A percentile compares a stretch with the other conserved stretches of the same genome.
Evolutionary conservation across 2,797 vertebrate genomes (phyloP).

Genomic region (Acipenser oxyrinchus): DNA sequence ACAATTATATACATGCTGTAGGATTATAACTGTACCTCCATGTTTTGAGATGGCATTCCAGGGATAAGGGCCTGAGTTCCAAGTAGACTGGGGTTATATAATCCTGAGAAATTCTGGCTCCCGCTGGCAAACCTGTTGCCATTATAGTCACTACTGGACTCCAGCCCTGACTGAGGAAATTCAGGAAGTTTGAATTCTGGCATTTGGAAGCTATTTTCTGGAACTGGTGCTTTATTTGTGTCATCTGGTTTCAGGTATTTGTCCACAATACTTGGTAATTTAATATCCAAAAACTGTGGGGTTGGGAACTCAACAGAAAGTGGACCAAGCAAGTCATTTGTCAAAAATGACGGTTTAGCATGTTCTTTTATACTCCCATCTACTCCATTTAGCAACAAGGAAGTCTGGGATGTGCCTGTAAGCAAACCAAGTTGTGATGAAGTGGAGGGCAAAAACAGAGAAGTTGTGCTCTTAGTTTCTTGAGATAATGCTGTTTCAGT

Average conservation of each 20-base stretch:
- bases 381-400: slow-evolving; percentile 17
- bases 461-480: slow-evolving; percentile 22
- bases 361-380: slow-evolving; percentile 22
- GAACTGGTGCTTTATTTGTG: slow-evolving; percentile 38
- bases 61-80: slow-evolving; percentile 36
- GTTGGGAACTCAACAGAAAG: slow-evolving; percentile 19
- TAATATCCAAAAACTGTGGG: slow-evolving; percentile 22
- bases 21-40: slow-evolving; percentile 48
- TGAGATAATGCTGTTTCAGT: slow-evolving; percentile 17
- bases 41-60: slow-evolving; percentile 30
- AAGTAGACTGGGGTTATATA: slow-evolving; percentile 42
- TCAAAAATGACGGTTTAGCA: slow-evolving; percentile 15
- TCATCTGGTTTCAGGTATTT: slow-evolving; percentile 59
- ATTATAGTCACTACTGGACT: slow-evolving; percentile 18
- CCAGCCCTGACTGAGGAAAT: slow-evolving; percentile 26
- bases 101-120: slow-evolving; percentile 44
- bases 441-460: slow-evolving; percentile 24
- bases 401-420: no score
- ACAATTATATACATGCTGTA: no score
- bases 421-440: not conserved
- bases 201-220: slow-evolving; percentile 25
- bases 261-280: slow-evolving; percentile 62
- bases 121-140: slow-evolving; percentile 28
- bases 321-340: slow-evolving; percentile 36
- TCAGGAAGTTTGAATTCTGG: slow-evolving; percentile 17